Percentiles rank a stretch among this genome's conserved stretches.
These are phyloP conservation scores for Archips xylosteana DNA, from an alignment of 2,888 invertebrate genomes.

Conservation along the genomic window DNA sequence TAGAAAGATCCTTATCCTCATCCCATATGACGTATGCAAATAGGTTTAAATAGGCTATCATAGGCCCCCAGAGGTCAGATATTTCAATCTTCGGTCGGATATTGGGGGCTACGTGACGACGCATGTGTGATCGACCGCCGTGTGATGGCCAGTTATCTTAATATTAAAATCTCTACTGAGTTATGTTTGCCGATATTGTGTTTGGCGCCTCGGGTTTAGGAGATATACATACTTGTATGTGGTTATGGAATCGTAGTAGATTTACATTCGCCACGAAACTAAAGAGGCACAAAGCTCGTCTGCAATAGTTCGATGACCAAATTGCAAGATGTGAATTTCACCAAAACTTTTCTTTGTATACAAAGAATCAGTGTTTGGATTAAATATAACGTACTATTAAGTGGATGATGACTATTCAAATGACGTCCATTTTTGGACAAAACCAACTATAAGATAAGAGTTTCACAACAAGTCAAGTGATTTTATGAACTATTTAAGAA, in stretches of 20 bases:
- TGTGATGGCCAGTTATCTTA: slow-evolving; percentile 67
- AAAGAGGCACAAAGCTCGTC: background rate
- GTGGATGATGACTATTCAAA: no score
- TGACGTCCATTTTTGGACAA: no score
- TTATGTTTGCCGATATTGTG: slow-evolving; percentile 40
- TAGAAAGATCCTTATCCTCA: slow-evolving; percentile 41
- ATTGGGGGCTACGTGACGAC: slow-evolving; percentile 81
- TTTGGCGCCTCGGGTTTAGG: slow-evolving; percentile 17
- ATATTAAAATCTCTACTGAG: slow-evolving; percentile 75
- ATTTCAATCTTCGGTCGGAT: slow-evolving; percentile 84
- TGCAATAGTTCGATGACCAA: no score
- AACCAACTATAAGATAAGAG: no score
- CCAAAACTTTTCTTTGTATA: no score
- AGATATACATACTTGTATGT: slow-evolving; percentile 7
- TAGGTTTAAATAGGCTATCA: slow-evolving; percentile 42
- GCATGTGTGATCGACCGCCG: slow-evolving; percentile 70
- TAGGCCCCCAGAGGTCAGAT: slow-evolving; percentile 70
- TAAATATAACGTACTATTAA: no score
- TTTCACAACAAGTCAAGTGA: no score
- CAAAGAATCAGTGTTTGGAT: no score
- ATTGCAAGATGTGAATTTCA: no score
- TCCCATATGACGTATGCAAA: slow-evolving; percentile 42
- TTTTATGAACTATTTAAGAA: no score
- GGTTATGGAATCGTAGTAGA: background rate
- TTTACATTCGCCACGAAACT: background rate